phyloP scores from a whole-genome alignment of 23 tunicate genomes.

The Diplosoma virens region DNA sequence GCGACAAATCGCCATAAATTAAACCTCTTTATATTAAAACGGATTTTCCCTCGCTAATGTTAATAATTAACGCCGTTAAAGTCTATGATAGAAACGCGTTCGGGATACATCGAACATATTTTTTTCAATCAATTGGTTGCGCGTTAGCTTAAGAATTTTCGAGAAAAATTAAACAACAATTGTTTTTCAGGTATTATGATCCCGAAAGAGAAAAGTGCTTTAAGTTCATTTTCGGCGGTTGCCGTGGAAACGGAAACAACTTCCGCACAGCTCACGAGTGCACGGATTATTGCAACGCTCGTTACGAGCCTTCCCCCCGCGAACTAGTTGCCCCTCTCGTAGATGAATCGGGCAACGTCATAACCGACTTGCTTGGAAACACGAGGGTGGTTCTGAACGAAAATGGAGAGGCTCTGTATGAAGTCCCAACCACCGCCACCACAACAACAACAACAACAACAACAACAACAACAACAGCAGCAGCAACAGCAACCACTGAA shows the following conservation, averaged over 20 bases:
- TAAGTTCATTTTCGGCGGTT: slow-evolving; percentile 14
- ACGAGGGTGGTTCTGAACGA: neutral
- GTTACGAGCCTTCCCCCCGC: neutral
- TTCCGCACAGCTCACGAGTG: neutral
- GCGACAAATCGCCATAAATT: too few relatives aligned
- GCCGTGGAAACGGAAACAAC: slow-evolving; percentile 17
- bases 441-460: neutral
- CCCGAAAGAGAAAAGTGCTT: neutral
- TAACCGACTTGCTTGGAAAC: neutral
- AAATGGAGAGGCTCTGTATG: neutral
- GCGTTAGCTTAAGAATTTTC: too few relatives aligned
- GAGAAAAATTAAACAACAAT: too few relatives aligned
- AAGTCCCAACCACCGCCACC: neutral
- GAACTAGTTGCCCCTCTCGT: neutral
- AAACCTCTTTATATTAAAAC: too few relatives aligned
- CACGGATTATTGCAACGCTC: slow-evolving; percentile 11
- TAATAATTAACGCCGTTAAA: too few relatives aligned
- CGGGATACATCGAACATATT: too few relatives aligned
- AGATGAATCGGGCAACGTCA: neutral
- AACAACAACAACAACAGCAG: neutral
- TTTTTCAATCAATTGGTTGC: too few relatives aligned
- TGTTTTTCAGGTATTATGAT: slow-evolving; percentile 17
- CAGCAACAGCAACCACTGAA: too few relatives aligned
- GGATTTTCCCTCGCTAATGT: too few relatives aligned
- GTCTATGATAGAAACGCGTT: too few relatives aligned